These are phyloP conservation scores for Chelonia mydas DNA, from an alignment of 2,797 vertebrate genomes.

Conservation along the genomic window DNA sequence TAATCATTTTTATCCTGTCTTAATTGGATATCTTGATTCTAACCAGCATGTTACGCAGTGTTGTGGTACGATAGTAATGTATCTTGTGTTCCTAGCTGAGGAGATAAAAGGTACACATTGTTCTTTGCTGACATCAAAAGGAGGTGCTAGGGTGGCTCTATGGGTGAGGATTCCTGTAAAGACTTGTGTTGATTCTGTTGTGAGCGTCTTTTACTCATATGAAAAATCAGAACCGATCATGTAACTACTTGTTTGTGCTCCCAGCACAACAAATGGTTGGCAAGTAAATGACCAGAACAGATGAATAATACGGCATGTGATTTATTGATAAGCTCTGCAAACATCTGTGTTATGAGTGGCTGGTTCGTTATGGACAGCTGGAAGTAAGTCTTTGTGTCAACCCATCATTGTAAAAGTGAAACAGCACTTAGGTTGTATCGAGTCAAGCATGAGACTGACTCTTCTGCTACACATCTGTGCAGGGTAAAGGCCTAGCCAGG, in stretches of 20 bases:
- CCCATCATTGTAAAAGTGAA: neutral
- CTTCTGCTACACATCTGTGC: neutral
- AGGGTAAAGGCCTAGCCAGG: neutral
- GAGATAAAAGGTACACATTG: neutral
- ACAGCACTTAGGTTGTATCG: neutral
- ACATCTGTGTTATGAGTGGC: neutral
- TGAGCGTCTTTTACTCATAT: slow-evolving; percentile 16
- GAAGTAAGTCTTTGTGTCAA: neutral
- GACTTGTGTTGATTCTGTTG: slow-evolving; percentile 35
- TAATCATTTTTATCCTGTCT: neutral
- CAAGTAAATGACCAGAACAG: neutral
- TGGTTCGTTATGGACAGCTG: neutral
- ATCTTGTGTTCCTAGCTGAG: neutral
- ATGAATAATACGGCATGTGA: neutral
- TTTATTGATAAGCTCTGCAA: slow-evolving; percentile 21
- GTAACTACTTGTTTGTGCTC: slow-evolving; percentile 24
- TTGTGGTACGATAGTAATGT: neutral
- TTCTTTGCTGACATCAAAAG: neutral
- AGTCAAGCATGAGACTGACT: neutral
- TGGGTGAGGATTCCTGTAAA: slow-evolving; percentile 57
- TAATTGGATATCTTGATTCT: slow-evolving; percentile 41
- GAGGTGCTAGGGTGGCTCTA: slow-evolving; percentile 22
- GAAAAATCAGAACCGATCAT: slow-evolving; percentile 51
- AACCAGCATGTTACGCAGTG: slow-evolving; percentile 24
- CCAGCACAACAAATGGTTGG: neutral